Evolutionary conservation across 2,113 vertebrate genomes (phyloP).

Genomic region (Oreocharis arfaki): DNA sequence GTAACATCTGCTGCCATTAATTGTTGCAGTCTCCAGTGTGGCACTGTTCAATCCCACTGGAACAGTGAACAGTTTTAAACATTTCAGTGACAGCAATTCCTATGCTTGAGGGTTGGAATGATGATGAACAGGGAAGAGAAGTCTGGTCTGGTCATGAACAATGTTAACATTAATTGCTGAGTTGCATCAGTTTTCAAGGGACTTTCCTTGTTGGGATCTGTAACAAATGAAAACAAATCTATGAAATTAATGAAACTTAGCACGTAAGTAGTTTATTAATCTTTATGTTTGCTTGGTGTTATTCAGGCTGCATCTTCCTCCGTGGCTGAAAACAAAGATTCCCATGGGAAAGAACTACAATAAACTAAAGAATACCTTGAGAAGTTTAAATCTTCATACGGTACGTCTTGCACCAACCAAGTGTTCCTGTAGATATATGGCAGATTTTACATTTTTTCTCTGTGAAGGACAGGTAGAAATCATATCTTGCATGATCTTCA

Average conservation of each 20-base stretch:
- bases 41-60: background rate
- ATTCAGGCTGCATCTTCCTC: constrained; percentile 87
- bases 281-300: background rate
- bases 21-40: background rate
- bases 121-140: background rate
- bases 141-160: background rate
- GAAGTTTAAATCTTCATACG: constrained; percentile 92
- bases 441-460: background rate
- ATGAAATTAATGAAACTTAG: background rate
- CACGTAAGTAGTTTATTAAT: background rate
- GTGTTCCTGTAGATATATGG: background rate
- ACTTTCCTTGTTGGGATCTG: background rate
- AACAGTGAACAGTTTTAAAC: background rate
- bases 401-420: constrained; percentile 68
- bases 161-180: background rate
- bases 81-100: background rate
- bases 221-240: background rate
- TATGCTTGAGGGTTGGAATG: background rate
- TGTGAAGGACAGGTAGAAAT: background rate
- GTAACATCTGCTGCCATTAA: rapidly evolving
- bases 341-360: constrained; percentile 96
- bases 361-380: constrained; percentile 88
- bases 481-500: background rate
- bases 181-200: background rate
- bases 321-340: constrained; percentile 95